Evolutionary conservation across 2,888 invertebrate species (phyloP).

Genomic region (Apodemia mormo): DNA sequence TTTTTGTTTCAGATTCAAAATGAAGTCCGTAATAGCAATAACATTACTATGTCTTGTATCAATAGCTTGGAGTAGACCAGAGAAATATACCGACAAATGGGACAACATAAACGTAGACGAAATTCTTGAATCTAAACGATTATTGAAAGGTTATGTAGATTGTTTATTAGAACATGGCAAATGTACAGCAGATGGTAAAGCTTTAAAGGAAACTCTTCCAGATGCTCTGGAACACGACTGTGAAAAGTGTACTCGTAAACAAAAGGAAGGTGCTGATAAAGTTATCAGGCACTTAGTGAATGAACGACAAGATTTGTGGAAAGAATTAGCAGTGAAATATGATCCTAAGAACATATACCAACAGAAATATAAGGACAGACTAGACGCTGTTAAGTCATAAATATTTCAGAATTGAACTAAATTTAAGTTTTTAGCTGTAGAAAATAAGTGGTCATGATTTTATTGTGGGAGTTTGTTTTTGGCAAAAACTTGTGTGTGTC

Average conservation of each 20-base stretch:
- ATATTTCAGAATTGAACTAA: neutral
- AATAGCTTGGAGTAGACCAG: slow-evolving; percentile 59
- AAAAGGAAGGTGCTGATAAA: slow-evolving; percentile 80
- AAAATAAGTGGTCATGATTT: neutral
- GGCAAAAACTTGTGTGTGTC: neutral
- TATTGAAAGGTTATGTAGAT: slow-evolving; percentile 85
- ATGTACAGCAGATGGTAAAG: slow-evolving; percentile 86
- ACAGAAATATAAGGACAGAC: slow-evolving; percentile 81
- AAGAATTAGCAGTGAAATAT: slow-evolving; percentile 84
- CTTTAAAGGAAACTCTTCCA: slow-evolving; percentile 82
- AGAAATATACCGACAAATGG: slow-evolving; percentile 85
- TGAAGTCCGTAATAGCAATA: slow-evolving; percentile 67
- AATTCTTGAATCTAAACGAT: slow-evolving; percentile 84
- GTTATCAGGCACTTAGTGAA: slow-evolving; percentile 86
- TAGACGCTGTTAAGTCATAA: slow-evolving; percentile 53
- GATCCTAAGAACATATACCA: slow-evolving; percentile 87
- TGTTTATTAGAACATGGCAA: slow-evolving; percentile 84
- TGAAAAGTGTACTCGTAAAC: slow-evolving; percentile 85
- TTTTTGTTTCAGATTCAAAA: slow-evolving; percentile 51
- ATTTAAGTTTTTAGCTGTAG: neutral
- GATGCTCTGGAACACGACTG: slow-evolving; percentile 88
- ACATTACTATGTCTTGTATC: slow-evolving; percentile 59
- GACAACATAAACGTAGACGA: slow-evolving; percentile 86
- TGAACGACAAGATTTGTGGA: slow-evolving; percentile 85
- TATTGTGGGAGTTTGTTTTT: neutral